Conservation (phyloP, 2,797 vertebrate genomes). For the Anguilla pacifica region DNA sequence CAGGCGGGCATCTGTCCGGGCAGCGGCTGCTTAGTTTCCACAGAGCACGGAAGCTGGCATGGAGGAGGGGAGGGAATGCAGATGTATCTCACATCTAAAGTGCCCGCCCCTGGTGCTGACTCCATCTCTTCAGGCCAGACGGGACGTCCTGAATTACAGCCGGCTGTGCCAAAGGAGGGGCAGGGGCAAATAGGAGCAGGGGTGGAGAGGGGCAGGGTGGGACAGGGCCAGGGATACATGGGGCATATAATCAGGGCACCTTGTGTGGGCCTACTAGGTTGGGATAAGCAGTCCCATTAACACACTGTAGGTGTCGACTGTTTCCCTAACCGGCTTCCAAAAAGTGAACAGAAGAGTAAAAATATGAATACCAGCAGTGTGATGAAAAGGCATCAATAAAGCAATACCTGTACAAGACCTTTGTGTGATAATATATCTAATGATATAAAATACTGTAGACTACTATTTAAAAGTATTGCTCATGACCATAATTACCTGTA, state of each 20-base stretch:
- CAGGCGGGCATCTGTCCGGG: background rate
- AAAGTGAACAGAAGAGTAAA: background rate
- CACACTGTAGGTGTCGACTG: background rate
- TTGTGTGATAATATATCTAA: background rate
- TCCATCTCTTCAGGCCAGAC: background rate
- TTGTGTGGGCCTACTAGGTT: background rate
- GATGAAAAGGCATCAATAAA: background rate
- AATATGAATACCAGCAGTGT: background rate
- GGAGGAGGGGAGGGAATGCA: background rate
- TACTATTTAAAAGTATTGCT: background rate
- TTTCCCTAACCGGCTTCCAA: background rate
- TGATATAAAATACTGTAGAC: background rate
- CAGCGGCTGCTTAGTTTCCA: background rate
- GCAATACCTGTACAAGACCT: background rate
- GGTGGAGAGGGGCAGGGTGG: background rate
- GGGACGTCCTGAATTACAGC: background rate
- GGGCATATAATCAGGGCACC: background rate
- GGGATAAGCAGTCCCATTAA: background rate
- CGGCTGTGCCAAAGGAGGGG: background rate
- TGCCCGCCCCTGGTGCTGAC: background rate
- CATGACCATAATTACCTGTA: background rate
- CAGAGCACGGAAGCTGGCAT: background rate
- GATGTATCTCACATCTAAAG: background rate
- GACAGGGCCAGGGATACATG: background rate
- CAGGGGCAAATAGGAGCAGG: background rate